Evolutionary conservation across 2,113 vertebrate species (phyloP).

Genomic region (Hiodon tergisus): DNA sequence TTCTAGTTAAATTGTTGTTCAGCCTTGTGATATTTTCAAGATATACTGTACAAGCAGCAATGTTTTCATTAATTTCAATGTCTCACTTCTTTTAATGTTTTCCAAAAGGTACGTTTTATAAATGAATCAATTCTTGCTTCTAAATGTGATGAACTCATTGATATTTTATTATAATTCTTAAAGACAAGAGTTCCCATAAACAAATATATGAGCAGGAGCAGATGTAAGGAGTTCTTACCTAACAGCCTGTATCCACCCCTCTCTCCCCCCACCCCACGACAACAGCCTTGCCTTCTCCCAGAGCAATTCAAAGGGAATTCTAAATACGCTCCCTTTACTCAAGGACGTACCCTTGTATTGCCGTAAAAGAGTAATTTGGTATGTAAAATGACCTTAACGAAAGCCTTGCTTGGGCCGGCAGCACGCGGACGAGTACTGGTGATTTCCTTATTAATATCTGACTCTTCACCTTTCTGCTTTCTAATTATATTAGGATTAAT

Average conservation of each 20-base stretch:
- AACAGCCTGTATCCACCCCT: slow-evolving; percentile 15
- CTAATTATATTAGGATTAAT: slow-evolving; percentile 68
- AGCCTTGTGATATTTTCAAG: too few species aligned
- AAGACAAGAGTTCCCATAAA: not conserved
- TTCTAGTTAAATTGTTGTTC: too few species aligned
- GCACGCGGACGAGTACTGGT: not conserved
- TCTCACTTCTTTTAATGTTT: too few species aligned
- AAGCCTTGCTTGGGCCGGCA: slow-evolving; percentile 6
- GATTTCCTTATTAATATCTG: slow-evolving; percentile 53
- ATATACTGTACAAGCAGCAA: too few species aligned
- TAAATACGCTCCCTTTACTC: slow-evolving; percentile 34
- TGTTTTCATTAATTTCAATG: too few species aligned
- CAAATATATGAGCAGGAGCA: not conserved
- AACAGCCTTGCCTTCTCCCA: slow-evolving; percentile 25
- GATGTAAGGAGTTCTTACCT: not conserved
- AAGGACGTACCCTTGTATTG: slow-evolving; percentile 45
- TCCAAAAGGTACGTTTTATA: too few species aligned
- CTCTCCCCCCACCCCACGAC: too few species aligned
- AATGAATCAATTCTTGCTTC: too few species aligned
- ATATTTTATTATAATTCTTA: not conserved
- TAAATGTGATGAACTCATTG: too few species aligned
- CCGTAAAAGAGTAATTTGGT: slow-evolving; percentile 40
- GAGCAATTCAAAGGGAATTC: too few species aligned
- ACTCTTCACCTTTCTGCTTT: slow-evolving; percentile 47
- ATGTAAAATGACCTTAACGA: slow-evolving; percentile 29